phyloP scores from a whole-genome alignment of 2,113 vertebrate species.

The Poeciliopsis turrubarensis region DNA sequence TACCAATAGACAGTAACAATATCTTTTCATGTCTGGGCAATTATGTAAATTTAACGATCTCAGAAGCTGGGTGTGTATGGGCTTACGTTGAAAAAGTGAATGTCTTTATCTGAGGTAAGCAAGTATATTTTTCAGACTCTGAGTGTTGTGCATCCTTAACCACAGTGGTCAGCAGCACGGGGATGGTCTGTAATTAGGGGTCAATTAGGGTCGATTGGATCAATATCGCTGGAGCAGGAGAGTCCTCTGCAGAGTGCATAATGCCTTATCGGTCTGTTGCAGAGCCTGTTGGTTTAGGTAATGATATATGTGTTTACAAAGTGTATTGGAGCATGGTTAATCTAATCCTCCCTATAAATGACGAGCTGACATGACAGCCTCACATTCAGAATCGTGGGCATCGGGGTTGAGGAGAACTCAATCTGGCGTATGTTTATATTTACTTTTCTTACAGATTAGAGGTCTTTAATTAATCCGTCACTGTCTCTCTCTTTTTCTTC shows the following conservation, averaged over 20 bases:
- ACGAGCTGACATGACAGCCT: slow-evolving; percentile 37
- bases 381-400: slow-evolving; percentile 5
- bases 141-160: slow-evolving; percentile 11
- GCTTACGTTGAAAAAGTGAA: neutral
- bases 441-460: slow-evolving; percentile 6
- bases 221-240: slow-evolving; percentile 53
- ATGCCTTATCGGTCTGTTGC: slow-evolving; percentile 60
- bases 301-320: slow-evolving; percentile 75
- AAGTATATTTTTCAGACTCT: slow-evolving; percentile 26
- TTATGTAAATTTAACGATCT: slow-evolving; percentile 14
- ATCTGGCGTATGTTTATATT: slow-evolving; percentile 26
- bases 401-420: slow-evolving; percentile 16
- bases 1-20: neutral
- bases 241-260: slow-evolving; percentile 50
- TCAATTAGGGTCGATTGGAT: slow-evolving; percentile 70
- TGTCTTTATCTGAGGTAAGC: neutral
- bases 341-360: slow-evolving; percentile 60
- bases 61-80: neutral
- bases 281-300: slow-evolving; percentile 65
- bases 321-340: slow-evolving; percentile 58
- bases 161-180: slow-evolving; percentile 23
- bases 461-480: slow-evolving; percentile 44
- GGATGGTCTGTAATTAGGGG: slow-evolving; percentile 62
- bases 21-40: neutral
- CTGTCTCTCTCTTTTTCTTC: slow-evolving; percentile 10